phyloP scores from a whole-genome alignment of 1,140 invertebrate genomes.

The Trypoxylus dichotomus region DNA sequence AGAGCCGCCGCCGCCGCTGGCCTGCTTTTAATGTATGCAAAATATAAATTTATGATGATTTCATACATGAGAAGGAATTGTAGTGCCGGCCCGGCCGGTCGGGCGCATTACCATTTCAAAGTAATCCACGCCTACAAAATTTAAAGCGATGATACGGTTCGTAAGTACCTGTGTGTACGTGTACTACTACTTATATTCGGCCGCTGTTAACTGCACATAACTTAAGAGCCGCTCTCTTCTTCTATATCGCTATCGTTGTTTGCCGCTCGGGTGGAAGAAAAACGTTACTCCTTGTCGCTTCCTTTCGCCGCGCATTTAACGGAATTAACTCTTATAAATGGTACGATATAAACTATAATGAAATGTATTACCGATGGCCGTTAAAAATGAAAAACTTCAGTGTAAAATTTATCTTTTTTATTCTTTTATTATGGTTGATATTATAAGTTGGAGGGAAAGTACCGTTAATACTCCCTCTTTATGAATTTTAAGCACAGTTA shows the following conservation, averaged over 20 bases:
- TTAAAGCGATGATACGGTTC: conserved; percentile 9
- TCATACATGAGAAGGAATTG: conserved; percentile 5
- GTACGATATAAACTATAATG: background rate
- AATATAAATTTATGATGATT: conserved; percentile 25
- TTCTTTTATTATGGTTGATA: too few relatives aligned
- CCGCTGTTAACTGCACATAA: background rate
- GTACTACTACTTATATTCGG: background rate
- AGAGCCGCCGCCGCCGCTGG: background rate
- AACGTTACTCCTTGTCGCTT: background rate
- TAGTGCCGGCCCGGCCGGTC: background rate
- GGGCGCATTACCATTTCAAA: conserved; percentile 13
- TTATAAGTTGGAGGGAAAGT: too few relatives aligned
- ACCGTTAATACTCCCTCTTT: too few relatives aligned
- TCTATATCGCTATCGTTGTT: background rate
- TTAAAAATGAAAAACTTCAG: too few relatives aligned
- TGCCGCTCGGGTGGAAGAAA: background rate
- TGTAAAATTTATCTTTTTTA: too few relatives aligned
- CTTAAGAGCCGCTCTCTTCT: background rate
- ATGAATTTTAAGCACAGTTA: too few relatives aligned
- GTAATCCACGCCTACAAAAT: conserved; percentile 15
- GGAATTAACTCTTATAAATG: background rate
- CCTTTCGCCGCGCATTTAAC: background rate
- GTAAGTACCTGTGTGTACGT: background rate
- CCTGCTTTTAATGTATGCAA: background rate
- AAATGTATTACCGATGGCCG: background rate